These are phyloP conservation scores for Heliconius cydno DNA, from an alignment of 2,888 invertebrate genomes.

Conservation along the genomic window DNA sequence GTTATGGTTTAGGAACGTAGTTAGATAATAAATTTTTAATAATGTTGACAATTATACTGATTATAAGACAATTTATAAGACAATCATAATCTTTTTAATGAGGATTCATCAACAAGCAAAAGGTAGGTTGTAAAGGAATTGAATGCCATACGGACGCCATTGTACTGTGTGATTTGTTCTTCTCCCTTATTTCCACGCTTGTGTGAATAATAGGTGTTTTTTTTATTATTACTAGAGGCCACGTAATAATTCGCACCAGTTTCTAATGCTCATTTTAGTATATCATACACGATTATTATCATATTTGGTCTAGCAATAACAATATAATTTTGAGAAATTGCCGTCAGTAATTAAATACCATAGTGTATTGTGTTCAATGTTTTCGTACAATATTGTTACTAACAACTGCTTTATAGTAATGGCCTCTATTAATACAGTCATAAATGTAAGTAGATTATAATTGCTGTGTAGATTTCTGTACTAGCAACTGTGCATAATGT, in stretches of 20 bases:
- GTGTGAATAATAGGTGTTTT: conserved; percentile 20
- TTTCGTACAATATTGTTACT: background rate
- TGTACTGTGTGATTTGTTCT: conserved; percentile 36
- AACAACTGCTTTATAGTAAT: conserved; percentile 16
- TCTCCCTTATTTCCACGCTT: conserved; percentile 39
- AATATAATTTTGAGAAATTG: background rate
- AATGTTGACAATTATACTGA: conserved; percentile 48
- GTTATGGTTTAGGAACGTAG: conserved; percentile 64
- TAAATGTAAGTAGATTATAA: conserved; percentile 40
- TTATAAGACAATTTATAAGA: no score
- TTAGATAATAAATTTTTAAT: conserved; percentile 69
- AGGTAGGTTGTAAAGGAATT: conserved; percentile 39
- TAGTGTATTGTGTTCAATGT: background rate
- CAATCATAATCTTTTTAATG: conserved; percentile 24
- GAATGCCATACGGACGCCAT: conserved; percentile 44
- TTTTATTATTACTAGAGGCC: conserved; percentile 31
- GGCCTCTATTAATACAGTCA: conserved; percentile 34
- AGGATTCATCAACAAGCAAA: conserved; percentile 21
- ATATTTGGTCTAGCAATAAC: background rate
- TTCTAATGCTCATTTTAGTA: background rate
- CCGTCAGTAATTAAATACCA: background rate
- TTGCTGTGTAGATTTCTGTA: conserved; percentile 43
- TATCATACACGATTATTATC: background rate
- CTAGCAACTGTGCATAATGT: conserved; percentile 31
- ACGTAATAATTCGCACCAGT: conserved; percentile 6